Conservation (phyloP, 2,797 vertebrate species). For the Sebastes nivosus region DNA sequence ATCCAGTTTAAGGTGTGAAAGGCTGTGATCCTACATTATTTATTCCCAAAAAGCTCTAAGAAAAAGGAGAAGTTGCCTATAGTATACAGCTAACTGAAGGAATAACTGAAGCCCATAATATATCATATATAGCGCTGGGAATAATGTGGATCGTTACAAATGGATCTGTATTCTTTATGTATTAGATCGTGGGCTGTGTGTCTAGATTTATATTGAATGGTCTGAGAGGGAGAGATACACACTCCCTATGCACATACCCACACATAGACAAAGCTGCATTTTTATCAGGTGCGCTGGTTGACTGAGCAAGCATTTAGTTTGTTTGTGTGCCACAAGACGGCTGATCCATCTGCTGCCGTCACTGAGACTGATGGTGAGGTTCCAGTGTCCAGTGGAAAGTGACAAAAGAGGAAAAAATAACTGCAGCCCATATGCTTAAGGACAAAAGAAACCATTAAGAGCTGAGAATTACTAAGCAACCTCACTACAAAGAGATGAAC, state of each 20-base stretch:
- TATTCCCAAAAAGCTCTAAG: neutral
- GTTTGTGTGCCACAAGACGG: conserved; percentile 43
- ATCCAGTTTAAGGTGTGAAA: conserved; percentile 12
- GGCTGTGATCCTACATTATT: conserved; percentile 14
- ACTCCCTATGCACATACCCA: neutral
- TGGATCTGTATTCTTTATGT: neutral
- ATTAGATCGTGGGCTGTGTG: neutral
- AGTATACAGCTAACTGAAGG: neutral
- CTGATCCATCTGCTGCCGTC: conserved; percentile 58
- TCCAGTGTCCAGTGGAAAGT: conserved; percentile 56
- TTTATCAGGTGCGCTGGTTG: conserved; percentile 33
- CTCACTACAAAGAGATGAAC: conserved; percentile 63
- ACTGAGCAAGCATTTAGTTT: conserved; percentile 42
- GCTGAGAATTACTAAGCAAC: conserved; percentile 48
- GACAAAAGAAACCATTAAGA: conserved; percentile 59
- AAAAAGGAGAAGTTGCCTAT: neutral
- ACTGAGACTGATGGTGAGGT: conserved; percentile 43
- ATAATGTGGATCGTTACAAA: neutral
- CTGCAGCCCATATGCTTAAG: conserved; percentile 49
- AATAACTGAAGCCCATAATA: neutral
- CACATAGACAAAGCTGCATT: neutral
- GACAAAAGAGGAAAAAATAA: conserved; percentile 48
- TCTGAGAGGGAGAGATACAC: neutral
- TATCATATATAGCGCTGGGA: neutral
- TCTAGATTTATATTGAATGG: neutral